Base-by-base conservation (phyloP, 30 jellyfish, hydroid and myxozoan species). In the Pelagia noctiluca region DNA sequence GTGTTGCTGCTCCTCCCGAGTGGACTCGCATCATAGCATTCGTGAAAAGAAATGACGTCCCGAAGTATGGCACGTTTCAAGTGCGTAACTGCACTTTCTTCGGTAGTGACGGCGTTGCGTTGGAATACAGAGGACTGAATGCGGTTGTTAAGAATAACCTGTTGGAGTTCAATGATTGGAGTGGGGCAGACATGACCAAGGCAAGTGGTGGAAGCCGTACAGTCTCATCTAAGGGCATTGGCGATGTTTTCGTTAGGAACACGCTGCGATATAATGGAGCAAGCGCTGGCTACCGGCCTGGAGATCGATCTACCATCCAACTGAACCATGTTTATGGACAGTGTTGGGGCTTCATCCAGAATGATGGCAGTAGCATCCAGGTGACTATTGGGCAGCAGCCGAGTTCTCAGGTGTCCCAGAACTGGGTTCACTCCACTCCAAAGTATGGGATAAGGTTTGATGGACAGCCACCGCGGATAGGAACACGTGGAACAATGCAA, bases 381-480 rank as follows among this genome's bases (percentile, higher is more conserved):
- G 26, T 76, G 0, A 48, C 82, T 1, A 34, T 11, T 10, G 35
- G 35, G 37, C 70, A 36, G 13, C 88, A 76, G 47, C 35, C 36
- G 0, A 11, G 36, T 57, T 76, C 70, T 5, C 0, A 8, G 31
- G 25, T 47, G 30, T 21, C 26, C 23, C 61, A 52, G 0, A 76
- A 76, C 63, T 76, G 88, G 88, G 78, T 76, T 4, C 88, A 76
- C 35, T 74, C 63, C 34, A 29, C 50, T 35, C 88, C 88, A 2
- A 76, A 76, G 37, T 76, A 76, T 57, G 88, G 88, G 13, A 30
- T 76, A 18, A 80, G 88, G 3, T 76, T 76, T 76, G 88, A 76
- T 26, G 88, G 88, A 2, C 80, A 76, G 42, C 88, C 88, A 57
- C 88, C 88, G 8, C 50, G 35, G 63, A 52, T 76, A n/a, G 88